phyloP scores from a whole-genome alignment of 2,888 invertebrate genomes.

The Leucania comma region DNA sequence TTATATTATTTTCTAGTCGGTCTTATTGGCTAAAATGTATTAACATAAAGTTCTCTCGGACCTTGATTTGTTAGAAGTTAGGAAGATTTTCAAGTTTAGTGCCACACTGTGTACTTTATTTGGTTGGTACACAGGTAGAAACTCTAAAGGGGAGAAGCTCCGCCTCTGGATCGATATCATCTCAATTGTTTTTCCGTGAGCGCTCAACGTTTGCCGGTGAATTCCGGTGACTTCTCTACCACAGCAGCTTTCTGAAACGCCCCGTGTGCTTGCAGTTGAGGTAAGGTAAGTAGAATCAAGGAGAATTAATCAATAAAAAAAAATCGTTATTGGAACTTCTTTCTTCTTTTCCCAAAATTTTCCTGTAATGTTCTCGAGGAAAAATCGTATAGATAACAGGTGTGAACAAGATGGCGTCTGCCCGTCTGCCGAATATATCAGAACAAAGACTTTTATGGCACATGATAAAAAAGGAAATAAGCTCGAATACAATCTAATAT shows the following conservation, averaged over 20 bases:
- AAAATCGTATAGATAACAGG: too few species aligned
- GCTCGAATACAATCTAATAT: neutral
- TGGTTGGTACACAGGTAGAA: constrained; percentile 1
- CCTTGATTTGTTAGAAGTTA: neutral
- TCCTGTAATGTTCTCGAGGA: neutral
- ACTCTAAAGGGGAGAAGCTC: neutral
- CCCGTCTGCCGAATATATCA: neutral
- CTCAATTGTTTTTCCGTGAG: neutral
- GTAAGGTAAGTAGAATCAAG: neutral
- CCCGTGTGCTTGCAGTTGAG: too few species aligned
- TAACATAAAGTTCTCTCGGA: neutral
- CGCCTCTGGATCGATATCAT: neutral
- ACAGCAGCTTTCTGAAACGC: neutral
- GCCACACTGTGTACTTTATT: neutral
- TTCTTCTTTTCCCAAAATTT: neutral
- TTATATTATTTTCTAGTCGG: too few species aligned
- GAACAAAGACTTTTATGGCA: neutral
- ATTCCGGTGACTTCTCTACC: neutral
- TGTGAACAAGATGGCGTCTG: neutral
- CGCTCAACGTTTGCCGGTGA: neutral
- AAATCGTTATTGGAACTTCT: too few species aligned
- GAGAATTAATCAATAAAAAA: neutral
- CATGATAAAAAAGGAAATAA: neutral
- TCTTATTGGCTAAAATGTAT: too few species aligned
- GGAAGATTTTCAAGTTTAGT: neutral